Evolutionary conservation across 2,113 vertebrate genomes (phyloP), one percentile per base, ranked within the genome.

Genomic region (Propithecus coquereli): DNA sequence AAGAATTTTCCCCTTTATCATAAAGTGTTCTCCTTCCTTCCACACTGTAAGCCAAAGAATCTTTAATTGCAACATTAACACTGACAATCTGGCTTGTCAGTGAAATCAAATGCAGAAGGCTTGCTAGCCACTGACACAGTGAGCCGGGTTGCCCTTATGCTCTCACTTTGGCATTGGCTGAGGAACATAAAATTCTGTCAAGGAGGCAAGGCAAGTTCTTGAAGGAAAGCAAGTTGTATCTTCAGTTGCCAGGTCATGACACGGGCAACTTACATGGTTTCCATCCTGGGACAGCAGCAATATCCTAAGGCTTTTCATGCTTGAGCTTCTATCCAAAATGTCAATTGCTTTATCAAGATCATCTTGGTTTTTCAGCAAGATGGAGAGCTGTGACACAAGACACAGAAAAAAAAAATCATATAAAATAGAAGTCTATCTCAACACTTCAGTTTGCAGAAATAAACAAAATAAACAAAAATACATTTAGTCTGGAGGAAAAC

Each of bases 301-400:
- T 98, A 99, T 99, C 97, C 98, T 99, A 98, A 99, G 99, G 98
- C 99, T 99, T 98, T 99, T 99, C 99, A 99, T 99, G 98, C 99
- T 99, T 30, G 99, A 99, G 98, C 99, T 99, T 97, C 99, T 97
- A 98, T 99, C 99, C 90, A 99, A 98, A 90, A 99, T 99, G 97
- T 99, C 99, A 70, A 99, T 97, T 22, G 99, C 99, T 97, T 99
- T 99, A 97, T 99, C 99, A 97, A 99, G 98, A 98, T 99, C 99
- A 81, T 99, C 99, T 98, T 99, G 99, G 96, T 98, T 98, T 94
- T 99, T 99, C 98, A 99, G 98, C 87, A 99, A 99, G 97, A 99
- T 99, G 61, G 99, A 99, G n/a, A 99, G 98, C 99, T 99, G 98
- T 79, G 95, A 97, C 90, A 97, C 1, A 97, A 86, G 94, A 84